phyloP scores from a whole-genome alignment of 2,888 invertebrate genomes.

The Epirrita christyi region DNA sequence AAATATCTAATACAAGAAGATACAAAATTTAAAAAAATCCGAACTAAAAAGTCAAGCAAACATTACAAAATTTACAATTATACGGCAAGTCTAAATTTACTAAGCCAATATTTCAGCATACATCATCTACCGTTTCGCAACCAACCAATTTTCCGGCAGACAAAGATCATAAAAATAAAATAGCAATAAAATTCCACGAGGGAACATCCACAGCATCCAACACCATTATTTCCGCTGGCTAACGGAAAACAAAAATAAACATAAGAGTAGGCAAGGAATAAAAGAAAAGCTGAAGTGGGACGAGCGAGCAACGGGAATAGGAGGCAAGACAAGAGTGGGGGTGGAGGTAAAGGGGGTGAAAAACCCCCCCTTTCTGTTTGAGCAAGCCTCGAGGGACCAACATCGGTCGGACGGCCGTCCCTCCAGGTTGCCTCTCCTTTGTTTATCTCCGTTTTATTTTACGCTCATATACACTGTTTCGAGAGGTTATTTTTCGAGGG shows the following conservation, averaged over 20 bases:
- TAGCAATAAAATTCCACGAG: slow-evolving; percentile 33
- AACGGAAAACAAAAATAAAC: slow-evolving; percentile 84
- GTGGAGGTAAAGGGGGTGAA: slow-evolving; percentile 34
- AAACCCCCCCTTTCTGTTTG: slow-evolving; percentile 44
- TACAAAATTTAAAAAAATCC: too few relatives aligned
- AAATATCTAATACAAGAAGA: too few relatives aligned
- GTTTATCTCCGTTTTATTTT: slow-evolving; percentile 73
- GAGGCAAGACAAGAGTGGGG: slow-evolving; percentile 54
- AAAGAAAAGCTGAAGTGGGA: slow-evolving; percentile 81
- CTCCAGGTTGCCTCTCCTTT: slow-evolving; percentile 63
- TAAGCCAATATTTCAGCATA: neutral
- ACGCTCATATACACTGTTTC: slow-evolving; percentile 51
- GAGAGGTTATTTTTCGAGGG: slow-evolving; percentile 42
- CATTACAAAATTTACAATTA: neutral
- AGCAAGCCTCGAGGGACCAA: slow-evolving; percentile 53
- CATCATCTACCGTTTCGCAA: slow-evolving; percentile 13
- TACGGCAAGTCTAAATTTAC: neutral
- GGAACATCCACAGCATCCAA: slow-evolving; percentile 58
- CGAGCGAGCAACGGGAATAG: slow-evolving; percentile 72
- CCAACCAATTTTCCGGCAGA: slow-evolving; percentile 25
- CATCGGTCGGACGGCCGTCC: slow-evolving; percentile 54
- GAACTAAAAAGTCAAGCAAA: too few relatives aligned
- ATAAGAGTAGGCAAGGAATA: slow-evolving; percentile 79
- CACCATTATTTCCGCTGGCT: slow-evolving; percentile 78
- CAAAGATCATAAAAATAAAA: slow-evolving; percentile 34